These are phyloP conservation scores for Hydrotaea cyrtoneurina DNA, from an alignment of 2,888 invertebrate species.

Conservation along the genomic window DNA sequence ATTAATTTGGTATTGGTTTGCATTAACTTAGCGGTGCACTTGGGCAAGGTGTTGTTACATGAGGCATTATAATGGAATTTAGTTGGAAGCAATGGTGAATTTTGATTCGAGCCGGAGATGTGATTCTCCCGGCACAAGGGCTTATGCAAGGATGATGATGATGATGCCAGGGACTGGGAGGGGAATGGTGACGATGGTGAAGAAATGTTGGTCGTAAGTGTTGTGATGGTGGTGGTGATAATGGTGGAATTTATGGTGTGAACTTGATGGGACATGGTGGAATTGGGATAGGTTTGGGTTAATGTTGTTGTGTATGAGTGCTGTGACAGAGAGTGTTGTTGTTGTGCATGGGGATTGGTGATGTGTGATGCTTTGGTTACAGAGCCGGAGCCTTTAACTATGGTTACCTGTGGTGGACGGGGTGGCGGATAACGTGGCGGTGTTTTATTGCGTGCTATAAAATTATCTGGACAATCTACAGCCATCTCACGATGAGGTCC, in stretches of 20 bases:
- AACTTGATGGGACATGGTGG: conserved; percentile 18
- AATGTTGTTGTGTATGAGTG: conserved; percentile 41
- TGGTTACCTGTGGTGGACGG: conserved; percentile 85
- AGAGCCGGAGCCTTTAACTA: conserved; percentile 23
- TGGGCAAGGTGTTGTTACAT: conserved; percentile 62
- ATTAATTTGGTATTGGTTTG: conserved; percentile 72
- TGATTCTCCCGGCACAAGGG: conserved; percentile 11
- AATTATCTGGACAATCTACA: conserved; percentile 97
- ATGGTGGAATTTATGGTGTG: conserved; percentile 52
- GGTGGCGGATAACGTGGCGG: conserved; percentile 95
- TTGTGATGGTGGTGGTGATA: conserved; percentile 57
- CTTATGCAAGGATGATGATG: conserved; percentile 52
- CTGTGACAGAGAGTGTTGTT: conserved; percentile 25
- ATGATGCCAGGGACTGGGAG: conserved; percentile 26
- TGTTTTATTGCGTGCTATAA: conserved; percentile 94
- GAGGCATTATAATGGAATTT: conserved; percentile 47
- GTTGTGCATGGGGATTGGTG: conserved; percentile 32
- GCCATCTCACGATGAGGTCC: conserved; percentile 99
- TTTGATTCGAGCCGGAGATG: conserved; percentile 45
- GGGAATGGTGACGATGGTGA: conserved; percentile 19
- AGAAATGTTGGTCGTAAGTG: conserved; percentile 42
- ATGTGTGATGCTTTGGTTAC: conserved; percentile 25
- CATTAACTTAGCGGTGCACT: conserved; percentile 60
- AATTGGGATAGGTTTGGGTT: conserved; percentile 56
- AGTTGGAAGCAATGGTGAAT: conserved; percentile 45